Evolutionary conservation across 1,140 invertebrate genomes (phyloP), one percentile per base, ranked within the genome.

Genomic region (Nasonia vitripennis): DNA sequence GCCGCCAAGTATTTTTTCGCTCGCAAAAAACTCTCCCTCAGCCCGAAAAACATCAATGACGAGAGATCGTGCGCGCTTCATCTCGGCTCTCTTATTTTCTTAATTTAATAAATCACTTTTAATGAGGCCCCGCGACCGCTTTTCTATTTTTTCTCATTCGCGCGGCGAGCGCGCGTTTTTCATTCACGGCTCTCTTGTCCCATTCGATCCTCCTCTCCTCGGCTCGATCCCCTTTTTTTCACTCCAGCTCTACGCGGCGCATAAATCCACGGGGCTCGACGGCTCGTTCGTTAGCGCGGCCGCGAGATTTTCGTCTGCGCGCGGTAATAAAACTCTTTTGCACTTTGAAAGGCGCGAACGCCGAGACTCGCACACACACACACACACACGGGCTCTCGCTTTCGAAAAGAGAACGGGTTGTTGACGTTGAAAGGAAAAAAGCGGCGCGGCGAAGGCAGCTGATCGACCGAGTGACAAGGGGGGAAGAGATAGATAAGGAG

Each of bases 281-380:
- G 83, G 17, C 41, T 85, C 86, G 86, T 84, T 84, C 82, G 86
- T 86, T 86, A 84, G 84, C 81, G 68, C 75, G 31, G 7, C 82
- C 78, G 80, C 81, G 78, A 81, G 81, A 81, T 86, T 87, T 87
- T 86, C 81, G 77, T 74, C 48, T 34, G 41, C 78, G 70, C 17
- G 71, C 45, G 73, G 85, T 78, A 86, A 87, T 86, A 87, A 87
- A 87, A 87, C 81, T 87, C 84, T 79, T 79, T 85, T 79, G 81
- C 84, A 86, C 84, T 86, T 86, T 78, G 80, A 74, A 14, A 73
- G 12, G 68, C 78, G 71, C 31, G 45, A 71, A 45, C n/a, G 34
- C 34, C 34, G 68, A 73, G 45, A 27, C 27, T 27, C 27, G 27
- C 0, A 1, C 27, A 27, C 27, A 27, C 27, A 27, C 27, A n/a